Evolutionary conservation across 2,888 invertebrate species (phyloP), one percentile per base, ranked within the genome.

Genomic region (Parnassius apollo): DNA sequence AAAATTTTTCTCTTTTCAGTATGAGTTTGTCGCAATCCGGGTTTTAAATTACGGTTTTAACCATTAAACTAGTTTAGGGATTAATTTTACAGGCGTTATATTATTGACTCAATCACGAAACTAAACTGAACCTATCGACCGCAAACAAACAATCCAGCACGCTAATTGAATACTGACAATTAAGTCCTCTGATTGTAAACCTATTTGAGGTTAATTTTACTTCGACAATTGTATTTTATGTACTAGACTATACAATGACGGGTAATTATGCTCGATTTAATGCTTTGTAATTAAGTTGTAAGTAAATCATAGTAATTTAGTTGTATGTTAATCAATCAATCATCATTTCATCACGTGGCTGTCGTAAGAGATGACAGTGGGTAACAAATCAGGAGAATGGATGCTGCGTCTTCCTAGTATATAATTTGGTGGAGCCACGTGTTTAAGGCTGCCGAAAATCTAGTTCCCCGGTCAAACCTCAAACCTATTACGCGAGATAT

Each of bases 101-200:
- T 22, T 49, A 48, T 49, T 8, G n/a, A 10, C 42, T 25, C 49
- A 42, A 55, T 54, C 42, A 42, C 42, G 51, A 11, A 12, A 42
- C 46, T 25, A 25, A 25, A 52, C 35, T 45, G 61, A 35, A 51
- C 35, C 46, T 46, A 42, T 57, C 56, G 56, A 48, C 64, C 67
- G 42, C 65, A 64, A 64, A 67, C 67, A 68, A 68, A 68, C 65
- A 64, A 65, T 65, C 64, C 56, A 55, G 51, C 59, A 64, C 69
- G 53, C 69, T 67, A 67, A 71, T 69, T 69, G 69, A 71, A 69
- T 69, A 68, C 63, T 66, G 63, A 67, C 69, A 65, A 69, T 65
- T 66, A 69, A 68, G 65, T 55, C 66, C 60, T 61, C 63, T 66
- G 66, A 68, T 69, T 68, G 68, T 64, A 64, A 66, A 62, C 60